A percentile compares a stretch with the other conserved stretches of the same genome.
These are phyloP conservation scores for Cepphus grylle DNA, from an alignment of 2,113 vertebrate genomes.

Conservation along the genomic window DNA sequence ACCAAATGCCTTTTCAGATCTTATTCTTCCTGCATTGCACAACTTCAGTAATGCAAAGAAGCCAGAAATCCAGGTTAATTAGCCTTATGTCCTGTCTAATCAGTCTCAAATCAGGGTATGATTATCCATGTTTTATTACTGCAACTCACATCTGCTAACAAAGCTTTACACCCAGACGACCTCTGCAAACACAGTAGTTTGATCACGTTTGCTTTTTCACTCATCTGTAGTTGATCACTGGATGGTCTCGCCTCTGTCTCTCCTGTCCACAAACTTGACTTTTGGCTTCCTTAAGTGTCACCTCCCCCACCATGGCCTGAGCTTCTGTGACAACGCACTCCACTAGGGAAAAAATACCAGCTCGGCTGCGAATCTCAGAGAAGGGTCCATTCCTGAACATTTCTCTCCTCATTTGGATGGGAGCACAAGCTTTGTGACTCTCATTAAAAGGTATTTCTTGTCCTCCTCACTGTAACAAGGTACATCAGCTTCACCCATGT, in stretches of 20 bases:
- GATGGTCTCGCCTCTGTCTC: neutral
- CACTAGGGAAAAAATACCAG: neutral
- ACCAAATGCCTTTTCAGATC: neutral
- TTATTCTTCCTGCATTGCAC: neutral
- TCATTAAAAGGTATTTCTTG: neutral
- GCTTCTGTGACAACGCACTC: neutral
- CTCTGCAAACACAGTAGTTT: neutral
- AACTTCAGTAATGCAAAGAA: neutral
- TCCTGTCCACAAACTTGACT: neutral
- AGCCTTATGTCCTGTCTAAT: constrained; percentile 29
- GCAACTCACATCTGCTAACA: neutral
- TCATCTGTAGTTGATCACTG: neutral
- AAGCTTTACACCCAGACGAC: neutral
- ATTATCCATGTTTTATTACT: neutral
- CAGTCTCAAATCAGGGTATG: neutral
- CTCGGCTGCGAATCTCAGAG: neutral
- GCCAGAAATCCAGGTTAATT: constrained; percentile 33
- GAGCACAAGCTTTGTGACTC: neutral
- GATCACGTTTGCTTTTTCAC: neutral
- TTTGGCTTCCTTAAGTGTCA: neutral
- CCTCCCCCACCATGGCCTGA: neutral
- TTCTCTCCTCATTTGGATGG: neutral
- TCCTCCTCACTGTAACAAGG: neutral
- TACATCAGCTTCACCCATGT: neutral
- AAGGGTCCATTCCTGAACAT: neutral